phyloP scores from a whole-genome alignment of 1,140 invertebrate genomes.

The Scaptomyza hsui region DNA sequence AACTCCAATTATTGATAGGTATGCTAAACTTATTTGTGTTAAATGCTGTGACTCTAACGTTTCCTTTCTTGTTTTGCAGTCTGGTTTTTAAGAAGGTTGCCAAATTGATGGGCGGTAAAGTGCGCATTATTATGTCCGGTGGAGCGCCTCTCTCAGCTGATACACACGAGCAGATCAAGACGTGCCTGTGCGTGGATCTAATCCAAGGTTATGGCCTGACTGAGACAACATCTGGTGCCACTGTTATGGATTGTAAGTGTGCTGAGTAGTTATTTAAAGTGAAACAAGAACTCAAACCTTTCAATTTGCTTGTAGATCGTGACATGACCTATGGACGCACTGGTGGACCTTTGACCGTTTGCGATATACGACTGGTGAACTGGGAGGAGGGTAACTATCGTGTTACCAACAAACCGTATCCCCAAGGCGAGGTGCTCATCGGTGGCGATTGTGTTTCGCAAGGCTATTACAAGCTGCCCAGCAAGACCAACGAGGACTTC shows the following conservation, averaged over 20 bases:
- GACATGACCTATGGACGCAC: constrained; percentile 89
- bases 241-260: constrained; percentile 92
- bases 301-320: constrained; percentile 41
- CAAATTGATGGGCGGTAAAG: constrained; percentile 92
- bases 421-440: constrained; percentile 96
- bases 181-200: constrained; percentile 95
- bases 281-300: not conserved
- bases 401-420: constrained; percentile 94
- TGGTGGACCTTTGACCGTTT: constrained; percentile 94
- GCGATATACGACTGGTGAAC: constrained; percentile 94
- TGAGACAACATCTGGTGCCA: constrained; percentile 97
- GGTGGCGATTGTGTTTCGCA: constrained; percentile 95
- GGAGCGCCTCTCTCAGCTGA: constrained; percentile 98
- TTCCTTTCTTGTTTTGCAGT: constrained; percentile 46
- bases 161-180: constrained; percentile 97
- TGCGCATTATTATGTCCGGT: constrained; percentile 94
- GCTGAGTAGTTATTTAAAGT: not conserved
- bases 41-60: not conserved
- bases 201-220: constrained; percentile 98
- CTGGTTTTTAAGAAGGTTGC: constrained; percentile 92
- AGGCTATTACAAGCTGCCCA: constrained; percentile 97
- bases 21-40: constrained; percentile 27
- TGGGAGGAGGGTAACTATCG: constrained; percentile 98
- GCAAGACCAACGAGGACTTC: constrained; percentile 96
- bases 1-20: constrained; percentile 91